Percentiles rank a stretch among this genome's conserved stretches.
Conservation (phyloP, 2,113 vertebrate genomes). For the Canis aureus region DNA sequence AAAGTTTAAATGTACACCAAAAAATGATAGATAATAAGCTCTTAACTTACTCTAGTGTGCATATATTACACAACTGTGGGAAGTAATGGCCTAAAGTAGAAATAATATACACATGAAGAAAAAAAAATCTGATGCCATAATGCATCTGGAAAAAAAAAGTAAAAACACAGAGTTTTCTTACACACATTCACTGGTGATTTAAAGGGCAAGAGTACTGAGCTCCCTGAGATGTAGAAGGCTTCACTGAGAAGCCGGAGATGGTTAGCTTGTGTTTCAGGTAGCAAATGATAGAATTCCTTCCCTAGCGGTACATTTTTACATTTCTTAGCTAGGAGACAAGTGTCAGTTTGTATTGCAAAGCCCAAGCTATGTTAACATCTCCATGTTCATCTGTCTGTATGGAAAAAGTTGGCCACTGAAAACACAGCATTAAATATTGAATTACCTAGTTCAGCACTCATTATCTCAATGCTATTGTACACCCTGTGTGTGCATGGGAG, state of each 20-base stretch:
- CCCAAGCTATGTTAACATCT: not conserved
- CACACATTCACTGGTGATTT: not conserved
- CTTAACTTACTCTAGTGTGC: not conserved
- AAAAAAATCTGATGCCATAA: not conserved
- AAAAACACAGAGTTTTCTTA: not conserved
- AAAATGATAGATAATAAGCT: not conserved
- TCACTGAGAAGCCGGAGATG: not conserved
- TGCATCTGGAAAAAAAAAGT: not conserved
- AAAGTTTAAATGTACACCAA: not conserved
- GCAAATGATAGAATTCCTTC: not conserved
- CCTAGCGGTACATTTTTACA: not conserved
- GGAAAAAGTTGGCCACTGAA: not conserved
- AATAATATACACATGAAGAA: not conserved
- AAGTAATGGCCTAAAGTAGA: not conserved
- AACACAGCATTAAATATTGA: not conserved
- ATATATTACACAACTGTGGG: not conserved
- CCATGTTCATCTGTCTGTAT: not conserved
- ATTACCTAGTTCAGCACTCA: not conserved
- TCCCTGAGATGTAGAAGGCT: not conserved
- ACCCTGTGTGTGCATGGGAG: not conserved
- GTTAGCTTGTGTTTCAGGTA: not conserved
- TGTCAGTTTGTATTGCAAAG: conserved; percentile 54
- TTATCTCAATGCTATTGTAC: not conserved
- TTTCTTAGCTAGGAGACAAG: conserved; percentile 37
- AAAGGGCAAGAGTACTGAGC: not conserved